A percentile compares a stretch with the other conserved stretches of the same genome.
Evolutionary conservation across 2,888 invertebrate genomes (phyloP).

Genomic region (Mimas tiliae): DNA sequence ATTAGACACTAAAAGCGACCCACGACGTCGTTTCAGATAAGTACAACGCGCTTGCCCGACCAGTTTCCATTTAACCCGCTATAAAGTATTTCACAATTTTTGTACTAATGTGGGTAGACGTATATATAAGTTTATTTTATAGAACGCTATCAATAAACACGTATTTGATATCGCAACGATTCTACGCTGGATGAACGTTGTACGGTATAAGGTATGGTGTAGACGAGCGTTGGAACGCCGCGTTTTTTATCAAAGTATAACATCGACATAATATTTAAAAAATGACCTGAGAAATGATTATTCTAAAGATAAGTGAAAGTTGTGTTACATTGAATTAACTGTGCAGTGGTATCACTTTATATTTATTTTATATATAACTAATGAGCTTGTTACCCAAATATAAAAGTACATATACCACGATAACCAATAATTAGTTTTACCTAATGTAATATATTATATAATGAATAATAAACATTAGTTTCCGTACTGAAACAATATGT

Average conservation of each 20-base stretch:
- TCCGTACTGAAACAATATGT: too few relatives aligned
- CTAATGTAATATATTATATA: too few relatives aligned
- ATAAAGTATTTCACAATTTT: constrained; percentile 36
- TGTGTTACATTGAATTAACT: too few relatives aligned
- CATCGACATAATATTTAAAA: too few relatives aligned
- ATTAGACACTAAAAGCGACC: constrained; percentile 21
- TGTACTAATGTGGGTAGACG: constrained; percentile 54
- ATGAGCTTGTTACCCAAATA: too few relatives aligned
- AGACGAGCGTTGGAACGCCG: constrained; percentile 46
- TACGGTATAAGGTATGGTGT: constrained; percentile 50
- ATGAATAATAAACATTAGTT: too few relatives aligned
- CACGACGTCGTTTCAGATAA: constrained; percentile 25
- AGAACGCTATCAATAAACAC: constrained; percentile 62
- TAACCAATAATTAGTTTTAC: too few relatives aligned
- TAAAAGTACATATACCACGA: too few relatives aligned
- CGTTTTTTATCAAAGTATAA: neutral
- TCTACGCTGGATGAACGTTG: constrained; percentile 65
- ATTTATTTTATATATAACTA: too few relatives aligned
- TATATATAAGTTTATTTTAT: constrained; percentile 44
- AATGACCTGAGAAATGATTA: too few relatives aligned
- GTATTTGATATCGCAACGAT: constrained; percentile 60
- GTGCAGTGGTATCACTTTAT: too few relatives aligned
- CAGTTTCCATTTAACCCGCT: constrained; percentile 29
- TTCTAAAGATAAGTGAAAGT: too few relatives aligned
- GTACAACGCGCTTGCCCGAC: constrained; percentile 13